Conservation (phyloP, 2,888 invertebrate species). For the Macroteleia sp. region DNA sequence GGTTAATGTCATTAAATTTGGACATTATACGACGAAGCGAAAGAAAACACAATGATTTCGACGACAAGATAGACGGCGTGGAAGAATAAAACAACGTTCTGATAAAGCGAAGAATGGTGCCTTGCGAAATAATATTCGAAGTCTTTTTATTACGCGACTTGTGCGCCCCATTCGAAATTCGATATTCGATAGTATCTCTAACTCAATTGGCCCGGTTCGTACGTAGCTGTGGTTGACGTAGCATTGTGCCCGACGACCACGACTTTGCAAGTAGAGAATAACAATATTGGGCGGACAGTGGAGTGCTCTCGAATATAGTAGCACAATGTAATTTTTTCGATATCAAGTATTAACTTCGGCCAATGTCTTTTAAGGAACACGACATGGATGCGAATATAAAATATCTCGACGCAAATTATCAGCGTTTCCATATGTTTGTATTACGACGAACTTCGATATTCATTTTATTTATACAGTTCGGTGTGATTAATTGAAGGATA, state of each 20-base stretch:
- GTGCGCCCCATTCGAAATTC: conserved; percentile 49
- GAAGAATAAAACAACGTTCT: conserved; percentile 27
- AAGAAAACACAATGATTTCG: conserved; percentile 32
- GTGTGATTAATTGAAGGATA: too few species aligned
- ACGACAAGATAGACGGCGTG: conserved; percentile 22
- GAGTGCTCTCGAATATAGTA: conserved; percentile 73
- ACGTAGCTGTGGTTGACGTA: conserved; percentile 60
- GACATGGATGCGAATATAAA: conserved; percentile 37
- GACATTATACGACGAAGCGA: too few species aligned
- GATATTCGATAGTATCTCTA: conserved; percentile 64
- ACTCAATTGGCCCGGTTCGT: conserved; percentile 61
- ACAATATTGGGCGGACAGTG: conserved; percentile 74
- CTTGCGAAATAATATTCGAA: conserved; percentile 54
- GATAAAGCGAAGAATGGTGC: conserved; percentile 55
- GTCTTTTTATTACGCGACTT: conserved; percentile 60
- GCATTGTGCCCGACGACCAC: conserved; percentile 56
- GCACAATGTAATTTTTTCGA: conserved; percentile 74
- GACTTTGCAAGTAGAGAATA: conserved; percentile 71
- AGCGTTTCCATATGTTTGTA: background rate
- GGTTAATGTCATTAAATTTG: conserved; percentile 41
- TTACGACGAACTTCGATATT: too few species aligned
- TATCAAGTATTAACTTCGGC: conserved; percentile 59
- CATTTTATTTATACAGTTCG: too few species aligned
- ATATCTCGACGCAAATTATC: conserved; percentile 31
- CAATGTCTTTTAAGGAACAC: conserved; percentile 38